Conservation (phyloP, 1,140 invertebrate species). For the Gonioctena quinquepunctata region DNA sequence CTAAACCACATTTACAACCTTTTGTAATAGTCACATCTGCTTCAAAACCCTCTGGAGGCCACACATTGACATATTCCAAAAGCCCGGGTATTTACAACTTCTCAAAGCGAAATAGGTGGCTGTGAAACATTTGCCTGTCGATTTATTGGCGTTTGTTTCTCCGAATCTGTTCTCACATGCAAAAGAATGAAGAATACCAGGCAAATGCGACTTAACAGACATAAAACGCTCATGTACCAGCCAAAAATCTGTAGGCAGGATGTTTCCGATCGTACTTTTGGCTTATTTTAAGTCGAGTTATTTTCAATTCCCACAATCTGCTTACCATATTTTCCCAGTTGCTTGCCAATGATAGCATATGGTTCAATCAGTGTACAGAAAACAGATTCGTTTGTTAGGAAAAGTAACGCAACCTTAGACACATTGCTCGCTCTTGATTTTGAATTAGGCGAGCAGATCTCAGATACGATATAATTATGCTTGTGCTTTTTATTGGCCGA, state of each 20-base stretch:
- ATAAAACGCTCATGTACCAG: slow-evolving; percentile 15
- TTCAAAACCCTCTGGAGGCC: neutral
- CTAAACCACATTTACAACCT: slow-evolving; percentile 16
- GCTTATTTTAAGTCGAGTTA: slow-evolving; percentile 51
- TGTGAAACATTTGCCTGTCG: slow-evolving; percentile 11
- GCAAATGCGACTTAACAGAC: slow-evolving; percentile 8
- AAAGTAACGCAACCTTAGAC: slow-evolving; percentile 1
- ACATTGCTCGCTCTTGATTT: neutral
- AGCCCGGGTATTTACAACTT: neutral
- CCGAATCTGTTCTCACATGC: slow-evolving; percentile 9
- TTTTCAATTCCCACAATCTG: slow-evolving; percentile 53
- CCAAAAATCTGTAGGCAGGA: slow-evolving; percentile 33
- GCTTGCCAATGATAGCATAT: slow-evolving; percentile 24
- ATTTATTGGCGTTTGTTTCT: slow-evolving; percentile 14
- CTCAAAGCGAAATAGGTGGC: neutral
- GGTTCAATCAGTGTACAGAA: slow-evolving; percentile 22
- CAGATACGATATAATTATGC: no score
- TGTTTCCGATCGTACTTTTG: slow-evolving; percentile 36
- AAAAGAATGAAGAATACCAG: slow-evolving; percentile 6
- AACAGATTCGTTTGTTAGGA: slow-evolving; percentile 26
- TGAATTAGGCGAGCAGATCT: no score
- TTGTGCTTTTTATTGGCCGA: no score
- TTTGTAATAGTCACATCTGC: slow-evolving; percentile 16
- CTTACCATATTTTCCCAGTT: slow-evolving; percentile 50
- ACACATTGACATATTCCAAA: neutral